Base-by-base conservation (phyloP, 1,140 invertebrate genomes). In the Ceratoteleas bidentatus region DNA sequence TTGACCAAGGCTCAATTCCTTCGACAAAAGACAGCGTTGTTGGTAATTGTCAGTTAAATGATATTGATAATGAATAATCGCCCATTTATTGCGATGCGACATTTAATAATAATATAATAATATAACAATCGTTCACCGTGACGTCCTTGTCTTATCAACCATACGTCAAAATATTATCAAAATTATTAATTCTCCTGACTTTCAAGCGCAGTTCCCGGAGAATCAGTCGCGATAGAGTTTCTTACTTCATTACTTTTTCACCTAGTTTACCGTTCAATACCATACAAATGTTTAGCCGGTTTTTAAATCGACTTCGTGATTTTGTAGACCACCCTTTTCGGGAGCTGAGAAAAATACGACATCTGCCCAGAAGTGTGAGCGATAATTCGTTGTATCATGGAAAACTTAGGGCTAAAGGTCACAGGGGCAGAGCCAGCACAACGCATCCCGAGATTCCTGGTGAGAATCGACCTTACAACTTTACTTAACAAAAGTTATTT, bases 361-460 rank as follows among this genome's bases (percentile, higher is more conserved):
- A 84, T 24, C 58, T 92, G 32, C 89, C 90, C 53, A 78, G 90
- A 53, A 92, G 91, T 60, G 87, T 83, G 0, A 92, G 91, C 47
- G 91, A 92, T 40, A 92, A 91, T 58, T 88, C 84, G 7, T 87
- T 92, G 66, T 91, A 91, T 73, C 89, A 83, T 62, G 85, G 85
- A 14, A 92, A 91, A 74, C 38, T 84, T 24, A 86, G 89, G 6
- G 70, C 66, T 1, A 92, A 91, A 56, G 66, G 85, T 32, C 86
- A 89, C 0, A 88, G 87, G 56, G 84, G 79, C 34, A 86, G 89
- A 5, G 76, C 85, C 0, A 87, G 86, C 33, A 85, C 85, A 2
- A 66, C 86, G 5, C 86, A 85, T 24, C 85, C 87, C 9, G 89
- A 86, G 56, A 88, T 91, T 74, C 88, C 90, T 13, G 89, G 91